Percentiles rank a stretch among this genome's conserved stretches.
Conservation (phyloP, 2,113 vertebrate species). For the Gallinago paraguaiae region DNA sequence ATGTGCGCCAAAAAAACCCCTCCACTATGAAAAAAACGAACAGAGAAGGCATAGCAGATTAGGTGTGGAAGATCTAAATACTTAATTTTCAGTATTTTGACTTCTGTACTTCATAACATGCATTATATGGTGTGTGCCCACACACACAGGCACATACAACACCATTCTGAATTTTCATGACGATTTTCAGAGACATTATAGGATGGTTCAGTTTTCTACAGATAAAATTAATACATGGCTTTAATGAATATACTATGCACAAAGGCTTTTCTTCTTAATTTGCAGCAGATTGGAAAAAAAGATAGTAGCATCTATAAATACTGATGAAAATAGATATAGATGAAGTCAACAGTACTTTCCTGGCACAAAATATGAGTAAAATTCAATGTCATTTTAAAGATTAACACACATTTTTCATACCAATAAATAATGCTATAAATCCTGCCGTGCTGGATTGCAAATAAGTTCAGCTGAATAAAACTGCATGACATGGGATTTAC, state of each 20-base stretch:
- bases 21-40: neutral
- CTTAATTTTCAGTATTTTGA: neutral
- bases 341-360: constrained; percentile 16
- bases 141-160: neutral
- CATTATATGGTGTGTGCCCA: neutral
- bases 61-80: neutral
- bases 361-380: constrained; percentile 48
- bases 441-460: constrained; percentile 57
- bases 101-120: neutral
- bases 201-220: neutral
- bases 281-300: neutral
- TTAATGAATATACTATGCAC: neutral
- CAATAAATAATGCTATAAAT: constrained; percentile 75
- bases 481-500: constrained; percentile 73
- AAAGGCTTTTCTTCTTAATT: neutral
- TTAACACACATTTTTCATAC: constrained; percentile 67
- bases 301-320: neutral
- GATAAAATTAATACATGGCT: neutral
- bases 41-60: neutral
- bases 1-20: neutral
- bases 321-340: constrained; percentile 19
- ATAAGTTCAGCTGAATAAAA: constrained; percentile 71
- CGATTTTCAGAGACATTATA: neutral
- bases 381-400: constrained; percentile 73
- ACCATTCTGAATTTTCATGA: neutral